These are phyloP conservation scores for Drosophila imparisetae DNA, from an alignment of 2,888 invertebrate species.

Conservation along the genomic window DNA sequence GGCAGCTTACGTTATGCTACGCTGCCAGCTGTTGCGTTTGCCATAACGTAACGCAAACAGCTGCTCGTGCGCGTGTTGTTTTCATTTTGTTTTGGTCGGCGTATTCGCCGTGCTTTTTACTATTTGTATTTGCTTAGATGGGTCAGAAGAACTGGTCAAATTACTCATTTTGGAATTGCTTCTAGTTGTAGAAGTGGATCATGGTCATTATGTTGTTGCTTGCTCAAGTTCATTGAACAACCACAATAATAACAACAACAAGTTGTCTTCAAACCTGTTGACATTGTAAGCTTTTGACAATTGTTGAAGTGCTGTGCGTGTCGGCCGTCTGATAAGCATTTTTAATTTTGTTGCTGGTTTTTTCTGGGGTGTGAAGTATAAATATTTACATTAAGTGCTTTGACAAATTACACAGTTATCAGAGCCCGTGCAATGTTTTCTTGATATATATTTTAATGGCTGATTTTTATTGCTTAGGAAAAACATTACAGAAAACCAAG, in stretches of 20 bases:
- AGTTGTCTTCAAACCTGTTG: constrained; percentile 65
- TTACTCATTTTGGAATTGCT: constrained; percentile 21
- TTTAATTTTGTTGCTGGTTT: neutral
- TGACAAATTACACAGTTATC: constrained; percentile 23
- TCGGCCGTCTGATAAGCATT: constrained; percentile 39
- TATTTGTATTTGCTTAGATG: constrained; percentile 10
- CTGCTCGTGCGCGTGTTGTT: constrained; percentile 40
- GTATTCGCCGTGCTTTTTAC: constrained; percentile 50
- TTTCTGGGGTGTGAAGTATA: constrained; percentile 55
- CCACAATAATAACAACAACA: constrained; percentile 18
- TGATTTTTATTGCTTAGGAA: neutral
- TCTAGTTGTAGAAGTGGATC: constrained; percentile 36
- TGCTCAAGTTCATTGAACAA: constrained; percentile 68
- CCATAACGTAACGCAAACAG: constrained; percentile 53
- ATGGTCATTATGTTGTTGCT: constrained; percentile 48
- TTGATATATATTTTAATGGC: neutral
- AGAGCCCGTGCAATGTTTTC: constrained; percentile 11
- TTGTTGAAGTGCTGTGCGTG: constrained; percentile 45
- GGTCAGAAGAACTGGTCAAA: neutral
- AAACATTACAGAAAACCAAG: neutral
- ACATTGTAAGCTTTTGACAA: constrained; percentile 50
- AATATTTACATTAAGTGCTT: constrained; percentile 61
- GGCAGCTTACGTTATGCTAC: constrained; percentile 57
- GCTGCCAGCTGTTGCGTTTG: constrained; percentile 43
- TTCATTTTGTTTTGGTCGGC: constrained; percentile 64